Base-by-base conservation (phyloP, 2,888 invertebrate species). In the Pseudococcus viburni region DNA sequence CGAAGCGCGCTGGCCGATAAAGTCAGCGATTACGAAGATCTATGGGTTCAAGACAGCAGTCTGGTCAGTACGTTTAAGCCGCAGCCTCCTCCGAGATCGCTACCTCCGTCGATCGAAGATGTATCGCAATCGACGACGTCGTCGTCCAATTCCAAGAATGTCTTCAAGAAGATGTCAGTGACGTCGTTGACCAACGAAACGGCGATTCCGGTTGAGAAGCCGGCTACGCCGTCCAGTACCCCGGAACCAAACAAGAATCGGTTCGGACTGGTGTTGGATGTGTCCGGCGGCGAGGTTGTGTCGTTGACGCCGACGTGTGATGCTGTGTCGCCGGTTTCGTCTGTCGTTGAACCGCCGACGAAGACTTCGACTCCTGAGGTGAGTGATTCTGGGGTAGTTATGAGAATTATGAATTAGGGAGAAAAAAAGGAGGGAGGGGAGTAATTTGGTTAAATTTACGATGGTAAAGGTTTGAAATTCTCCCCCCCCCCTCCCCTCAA, bases 21-120 rank as follows among this genome's bases (percentile, higher is more conserved):
- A 93, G 95, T 96, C 83, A 97, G 97, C 90, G 98, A 98, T 92
- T 98, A 98, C 91, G 98, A 98, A 92, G 98, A 98, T 91, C 95
- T 98, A 90, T 98, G 98, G 98, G 94, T 95, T 89, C 94, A 94
- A 88, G 94, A 94, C 89, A 90, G 89, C 7, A 89, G 90, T 80
- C 88, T 91, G 89, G 42, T 73, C 17, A 90, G 90, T 11, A 91
- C 91, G 8, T 91, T 91, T 89, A 91, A 91, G 89, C 91, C 91
- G 7, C 84, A 89, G 9, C 90, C 89, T 0, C 86, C 89, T 1
- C 87, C 85, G 9, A 87, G 68, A 39, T 77, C 64, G 19, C 17
- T 73, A 15, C 84, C 77, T 8, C 46, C 80, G 19, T 85, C 85
- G 8, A 8, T 55, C 51, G 88, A 88, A 17, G 85, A 85, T 42